Percentiles rank a stretch among this genome's conserved stretches.
Conservation (phyloP, 2,888 invertebrate species). For the Minunthozetes semirufus region DNA sequence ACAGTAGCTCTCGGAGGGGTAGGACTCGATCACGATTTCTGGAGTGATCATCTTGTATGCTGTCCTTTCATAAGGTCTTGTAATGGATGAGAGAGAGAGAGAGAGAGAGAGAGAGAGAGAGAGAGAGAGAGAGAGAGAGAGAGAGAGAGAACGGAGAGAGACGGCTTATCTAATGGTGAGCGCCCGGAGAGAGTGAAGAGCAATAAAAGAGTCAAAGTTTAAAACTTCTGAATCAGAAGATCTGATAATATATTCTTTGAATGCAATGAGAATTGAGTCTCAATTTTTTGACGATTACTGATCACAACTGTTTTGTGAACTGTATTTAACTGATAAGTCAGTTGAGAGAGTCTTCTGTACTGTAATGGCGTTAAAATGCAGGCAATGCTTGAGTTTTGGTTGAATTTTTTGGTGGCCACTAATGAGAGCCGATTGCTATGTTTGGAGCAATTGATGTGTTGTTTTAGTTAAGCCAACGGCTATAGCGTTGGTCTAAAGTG, state of each 20-base stretch:
- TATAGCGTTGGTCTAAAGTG: background rate
- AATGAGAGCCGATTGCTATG: constrained; percentile 1
- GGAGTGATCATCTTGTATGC: background rate
- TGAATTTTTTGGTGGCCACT: background rate
- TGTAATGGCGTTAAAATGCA: background rate
- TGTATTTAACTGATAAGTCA: constrained; percentile 15
- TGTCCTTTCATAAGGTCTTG: background rate
- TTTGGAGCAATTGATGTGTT: constrained; percentile 20
- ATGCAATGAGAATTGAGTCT: background rate
- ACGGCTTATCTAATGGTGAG: background rate
- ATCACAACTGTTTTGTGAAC: constrained; percentile 18
- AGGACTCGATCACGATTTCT: background rate
- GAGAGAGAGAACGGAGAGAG: background rate
- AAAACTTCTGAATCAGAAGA: background rate
- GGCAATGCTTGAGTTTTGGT: background rate
- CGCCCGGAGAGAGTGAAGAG: constrained; percentile 2
- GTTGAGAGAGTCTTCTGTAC: background rate
- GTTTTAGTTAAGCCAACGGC: constrained; percentile 2
- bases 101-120: background rate
- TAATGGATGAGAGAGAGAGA: background rate
- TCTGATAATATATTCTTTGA: background rate
- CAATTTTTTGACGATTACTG: constrained; percentile 15
- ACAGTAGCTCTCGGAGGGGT: constrained; percentile 22
- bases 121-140: background rate
- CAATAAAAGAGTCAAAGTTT: background rate